Base-by-base conservation (phyloP, 2,888 invertebrate species). In the Octonoba sinensis region DNA sequence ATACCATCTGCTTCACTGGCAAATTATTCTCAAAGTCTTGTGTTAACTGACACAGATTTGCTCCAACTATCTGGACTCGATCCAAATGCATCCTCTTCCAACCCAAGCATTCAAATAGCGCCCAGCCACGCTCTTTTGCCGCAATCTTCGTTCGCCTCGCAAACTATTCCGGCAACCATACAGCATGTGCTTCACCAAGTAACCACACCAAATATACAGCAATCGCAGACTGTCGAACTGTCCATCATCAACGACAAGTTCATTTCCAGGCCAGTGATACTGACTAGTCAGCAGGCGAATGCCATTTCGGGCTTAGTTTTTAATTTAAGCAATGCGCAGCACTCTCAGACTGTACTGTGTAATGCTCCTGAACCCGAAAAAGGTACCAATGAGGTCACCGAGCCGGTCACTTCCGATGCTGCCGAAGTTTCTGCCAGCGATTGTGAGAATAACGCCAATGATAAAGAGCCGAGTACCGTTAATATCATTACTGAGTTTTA, bases 41-140 rank as follows among this genome's bases (percentile, higher is more conserved):
- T 86, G 6, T 69, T 86, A 27, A 85, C 82, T 24, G 86, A 86
- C 56, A 75, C 85, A 18, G 86, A 86, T 60, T 56, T 86, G 3
- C 79, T 86, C 8, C 85, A 85, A 18, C 65, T 86, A 1, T 84
- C 85, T 11, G 74, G 65, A 24, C 20, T 77, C 0, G 76, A 83
- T 57, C 64, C 75, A 8, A 78, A 60, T 69, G 72, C 71, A 20
- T 67, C 72, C 69, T 47, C 79, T 11, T 56, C 75, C 44, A 66
- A 64, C 18, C 59, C 76, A 44, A 60, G 66, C 15, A 71, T 84
- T 20, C 79, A 81, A 47, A 59, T 82, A 0, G 51, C 67, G 11
- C 71, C 65, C 13, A 70, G 22, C 22, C 81, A 81, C 49, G 24
- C 71, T 3, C 22, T 82, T 12, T 18, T 79, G 18, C 66, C 77